A percentile compares a stretch with the other conserved stretches of the same genome.
Evolutionary conservation across 2,888 invertebrate genomes (phyloP).

Genomic region (Dendrolimus pini): DNA sequence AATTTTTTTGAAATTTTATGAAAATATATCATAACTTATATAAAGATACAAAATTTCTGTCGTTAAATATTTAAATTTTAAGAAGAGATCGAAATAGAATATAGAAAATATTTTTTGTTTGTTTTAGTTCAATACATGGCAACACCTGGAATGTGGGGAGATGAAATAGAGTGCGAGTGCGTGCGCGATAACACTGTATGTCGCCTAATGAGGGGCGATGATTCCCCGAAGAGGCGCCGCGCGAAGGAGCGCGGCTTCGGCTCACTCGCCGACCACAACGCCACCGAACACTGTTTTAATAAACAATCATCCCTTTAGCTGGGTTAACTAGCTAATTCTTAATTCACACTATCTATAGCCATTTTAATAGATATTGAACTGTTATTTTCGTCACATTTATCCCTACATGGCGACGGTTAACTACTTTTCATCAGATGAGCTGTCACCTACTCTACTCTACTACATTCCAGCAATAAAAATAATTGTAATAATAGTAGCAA

Average conservation of each 20-base stretch:
- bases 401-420: background rate
- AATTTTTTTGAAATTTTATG: too few species aligned
- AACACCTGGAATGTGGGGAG: background rate
- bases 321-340: too few species aligned
- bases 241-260: background rate
- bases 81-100: too few species aligned
- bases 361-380: background rate
- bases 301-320: too few species aligned
- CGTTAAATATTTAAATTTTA: too few species aligned
- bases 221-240: background rate
- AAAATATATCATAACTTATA: too few species aligned
- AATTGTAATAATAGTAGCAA: background rate
- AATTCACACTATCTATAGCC: background rate
- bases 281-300: background rate
- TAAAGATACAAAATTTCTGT: too few species aligned
- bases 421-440: background rate
- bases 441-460: background rate
- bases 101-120: too few species aligned
- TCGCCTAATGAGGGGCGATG: background rate
- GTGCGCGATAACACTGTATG: background rate
- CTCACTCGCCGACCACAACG: background rate
- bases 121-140: background rate
- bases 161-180: background rate
- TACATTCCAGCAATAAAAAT: background rate
- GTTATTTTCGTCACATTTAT: background rate